Conservation (phyloP, 2,113 vertebrate species). For the Bungarus multicinctus region DNA sequence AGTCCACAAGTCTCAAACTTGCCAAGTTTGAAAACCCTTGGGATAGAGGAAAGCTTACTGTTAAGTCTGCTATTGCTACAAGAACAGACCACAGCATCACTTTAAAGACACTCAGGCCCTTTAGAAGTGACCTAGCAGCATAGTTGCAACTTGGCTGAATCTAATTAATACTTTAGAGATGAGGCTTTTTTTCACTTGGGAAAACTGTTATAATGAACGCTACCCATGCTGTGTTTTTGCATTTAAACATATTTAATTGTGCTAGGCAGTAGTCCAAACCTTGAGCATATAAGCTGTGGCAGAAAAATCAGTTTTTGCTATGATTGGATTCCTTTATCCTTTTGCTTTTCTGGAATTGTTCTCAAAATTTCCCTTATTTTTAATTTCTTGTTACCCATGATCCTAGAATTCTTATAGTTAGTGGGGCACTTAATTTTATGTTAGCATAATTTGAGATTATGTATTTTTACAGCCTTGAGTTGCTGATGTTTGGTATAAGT, state of each 20-base stretch:
- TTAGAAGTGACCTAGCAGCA: not conserved
- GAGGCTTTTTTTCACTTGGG: not conserved
- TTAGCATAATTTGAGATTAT: not conserved
- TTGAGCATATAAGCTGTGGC: not conserved
- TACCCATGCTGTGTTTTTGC: not conserved
- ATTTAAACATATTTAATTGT: slow-evolving; percentile 1
- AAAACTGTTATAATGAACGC: not conserved
- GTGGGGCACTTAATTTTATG: not conserved
- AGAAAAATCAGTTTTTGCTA: not conserved
- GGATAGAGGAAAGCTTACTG: not conserved
- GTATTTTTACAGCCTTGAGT: not conserved
- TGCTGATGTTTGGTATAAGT: not conserved
- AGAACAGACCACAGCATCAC: not conserved
- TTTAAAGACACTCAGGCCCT: not conserved
- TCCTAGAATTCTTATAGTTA: not conserved
- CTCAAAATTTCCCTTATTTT: not conserved
- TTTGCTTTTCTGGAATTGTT: not conserved
- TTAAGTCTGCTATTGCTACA: not conserved
- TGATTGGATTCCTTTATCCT: not conserved
- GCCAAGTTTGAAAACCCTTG: no score
- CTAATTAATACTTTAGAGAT: not conserved
- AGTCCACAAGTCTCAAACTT: no score
- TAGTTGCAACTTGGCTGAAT: not conserved
- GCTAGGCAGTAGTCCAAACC: slow-evolving; percentile 4
- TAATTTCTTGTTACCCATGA: not conserved